Evolutionary conservation across 2,888 invertebrate genomes (phyloP), one percentile per base, ranked within the genome.

Genomic region (Hypomecis punctinalis): DNA sequence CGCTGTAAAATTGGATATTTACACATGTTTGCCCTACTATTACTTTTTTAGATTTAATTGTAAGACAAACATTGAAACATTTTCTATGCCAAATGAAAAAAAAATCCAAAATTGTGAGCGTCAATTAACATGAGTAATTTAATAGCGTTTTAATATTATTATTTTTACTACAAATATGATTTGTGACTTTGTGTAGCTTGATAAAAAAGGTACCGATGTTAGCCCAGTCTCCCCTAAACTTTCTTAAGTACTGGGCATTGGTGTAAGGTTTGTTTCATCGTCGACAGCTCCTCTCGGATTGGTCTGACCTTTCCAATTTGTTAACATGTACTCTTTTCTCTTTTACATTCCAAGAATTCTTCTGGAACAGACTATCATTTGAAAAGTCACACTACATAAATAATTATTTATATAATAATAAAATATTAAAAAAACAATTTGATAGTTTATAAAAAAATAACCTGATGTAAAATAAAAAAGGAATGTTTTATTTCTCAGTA

Each of bases 181-280:
- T n/a, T n/a, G n/a, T n/a, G n/a, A n/a, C n/a, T n/a, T n/a, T n/a
- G n/a, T n/a, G n/a, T n/a, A n/a, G n/a, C n/a, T n/a, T n/a, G n/a
- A n/a, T n/a, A n/a, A n/a, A n/a, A n/a, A n/a, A n/a, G n/a, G n/a
- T n/a, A n/a, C n/a, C n/a, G n/a, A n/a, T n/a, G n/a, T n/a, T n/a
- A n/a, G n/a, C n/a, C n/a, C n/a, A n/a, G 1, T 52, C 33, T 52
- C 52, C 52, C 10, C 40, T 52, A 6, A 45, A 56, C 54, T 61
- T 63, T 69, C 62, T 56, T 69, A 62, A 68, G 65, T 66, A 61
- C 58, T 69, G 70, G 69, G 69, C 72, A 68, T 72, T 72, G 64
- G 70, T 69, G 72, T 72, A 70, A 23, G 58, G 56, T 70, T 72
- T 69, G 68, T 70, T 58, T 56, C 46, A 43, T 61, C 57, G 61